These are phyloP conservation scores for Alligator sinensis DNA, from an alignment of 2,113 vertebrate genomes.

Conservation along the genomic window DNA sequence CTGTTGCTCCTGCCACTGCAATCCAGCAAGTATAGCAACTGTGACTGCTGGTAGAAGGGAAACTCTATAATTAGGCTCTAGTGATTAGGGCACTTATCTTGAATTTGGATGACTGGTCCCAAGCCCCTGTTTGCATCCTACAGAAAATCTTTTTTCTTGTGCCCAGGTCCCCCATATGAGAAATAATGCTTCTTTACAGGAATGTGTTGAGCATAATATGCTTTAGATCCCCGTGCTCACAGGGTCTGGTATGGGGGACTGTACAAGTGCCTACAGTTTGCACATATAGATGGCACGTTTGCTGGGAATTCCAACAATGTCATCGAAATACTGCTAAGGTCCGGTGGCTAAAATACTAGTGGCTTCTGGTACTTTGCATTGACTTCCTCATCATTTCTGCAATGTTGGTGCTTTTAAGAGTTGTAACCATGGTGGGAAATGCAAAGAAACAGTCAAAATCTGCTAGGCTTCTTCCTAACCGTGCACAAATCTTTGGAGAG, in stretches of 20 bases:
- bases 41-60: background rate
- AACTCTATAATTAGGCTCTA: background rate
- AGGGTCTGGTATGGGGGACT: background rate
- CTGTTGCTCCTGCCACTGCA: background rate
- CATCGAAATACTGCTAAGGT: background rate
- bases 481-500: constrained; percentile 43
- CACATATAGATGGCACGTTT: background rate
- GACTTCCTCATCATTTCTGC: background rate
- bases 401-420: background rate
- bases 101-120: background rate
- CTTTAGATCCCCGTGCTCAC: background rate
- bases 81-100: background rate
- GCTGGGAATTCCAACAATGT: background rate
- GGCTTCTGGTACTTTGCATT: background rate
- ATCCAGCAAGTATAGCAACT: background rate
- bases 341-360: background rate
- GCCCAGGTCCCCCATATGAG: too few relatives aligned
- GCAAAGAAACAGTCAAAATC: constrained; percentile 1
- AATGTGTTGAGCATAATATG: background rate
- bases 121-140: background rate
- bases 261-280: background rate
- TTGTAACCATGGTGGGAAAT: background rate
- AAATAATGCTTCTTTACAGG: too few relatives aligned
- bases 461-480: constrained; percentile 11
- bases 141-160: too few relatives aligned